Evolutionary conservation across 37 sponge, comb jelly and placozoan genomes (phyloP), one percentile per base, ranked within the genome.

Genomic region (Halisarca cf. caerulea): DNA sequence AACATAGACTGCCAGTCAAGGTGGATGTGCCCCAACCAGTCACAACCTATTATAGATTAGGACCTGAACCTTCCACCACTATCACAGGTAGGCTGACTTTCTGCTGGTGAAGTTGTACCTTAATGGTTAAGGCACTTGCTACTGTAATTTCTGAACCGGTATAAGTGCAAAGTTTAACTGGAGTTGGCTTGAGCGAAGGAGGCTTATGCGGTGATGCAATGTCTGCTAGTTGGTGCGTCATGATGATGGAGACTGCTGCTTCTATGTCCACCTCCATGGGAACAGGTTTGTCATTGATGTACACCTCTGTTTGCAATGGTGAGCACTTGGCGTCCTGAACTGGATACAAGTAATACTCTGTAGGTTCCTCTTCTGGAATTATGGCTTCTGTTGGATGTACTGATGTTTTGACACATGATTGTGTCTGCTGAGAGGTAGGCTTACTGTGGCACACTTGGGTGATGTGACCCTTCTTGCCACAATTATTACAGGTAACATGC

Each of bases 401-500:
- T 47, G 51, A 14, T 6, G 51, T 47, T 47, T 47, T 11, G 9
- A 6, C 51, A 6, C 51, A 11, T 47, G 11, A 47, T 11, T 47
- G 51, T 14, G 9, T 11, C 11, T 14, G 9, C 11, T 6, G 6
- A 11, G 51, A 11, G 11, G 51, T 47, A 47, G 51, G 51, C 11
- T 47, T 47, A 47, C 51, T 62, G n/a, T 64, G 39, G 21, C 82
- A 81, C 17, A 59, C 82, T 34, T 36, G 8, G 23, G 61, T 58
- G 14, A 81, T 37, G 60, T 81, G 82, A 43, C 82, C 82, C 25
- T 58, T 40, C 64, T 81, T 81, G 61, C 82, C 61, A 81, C 42
- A 81, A 81, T 18, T 18, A 25, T 79, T 55, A 38, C 82, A 81
- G 20, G 14, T 79, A 3, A 44, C 54, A 51, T 44, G 32, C 41